These are phyloP conservation scores for Paguma larvata DNA, from an alignment of 2,797 vertebrate species.

Conservation along the genomic window DNA sequence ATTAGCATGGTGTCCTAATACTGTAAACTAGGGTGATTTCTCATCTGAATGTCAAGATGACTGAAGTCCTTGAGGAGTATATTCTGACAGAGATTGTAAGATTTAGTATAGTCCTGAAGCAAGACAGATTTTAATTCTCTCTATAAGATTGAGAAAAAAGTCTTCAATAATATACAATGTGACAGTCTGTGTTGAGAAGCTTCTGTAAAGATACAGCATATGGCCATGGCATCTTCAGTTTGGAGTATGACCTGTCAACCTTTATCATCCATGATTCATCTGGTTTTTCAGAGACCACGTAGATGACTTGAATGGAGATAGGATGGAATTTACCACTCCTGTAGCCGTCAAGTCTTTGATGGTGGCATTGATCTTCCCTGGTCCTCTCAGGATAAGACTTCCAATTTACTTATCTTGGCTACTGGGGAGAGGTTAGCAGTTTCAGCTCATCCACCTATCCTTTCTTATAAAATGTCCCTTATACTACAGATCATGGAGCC, in stretches of 20 bases:
- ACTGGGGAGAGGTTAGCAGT: neutral
- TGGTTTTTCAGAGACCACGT: neutral
- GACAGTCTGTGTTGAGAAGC: neutral
- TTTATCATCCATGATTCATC: neutral
- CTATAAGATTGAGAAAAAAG: neutral
- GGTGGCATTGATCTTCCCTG: neutral
- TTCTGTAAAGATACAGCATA: neutral
- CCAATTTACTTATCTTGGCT: neutral
- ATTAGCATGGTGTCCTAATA: neutral
- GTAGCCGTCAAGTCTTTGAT: neutral
- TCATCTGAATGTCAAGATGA: neutral
- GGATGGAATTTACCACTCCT: neutral
- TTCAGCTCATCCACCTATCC: neutral
- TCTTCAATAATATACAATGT: neutral
- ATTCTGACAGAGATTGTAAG: neutral
- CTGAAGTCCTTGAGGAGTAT: neutral
- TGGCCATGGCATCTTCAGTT: neutral
- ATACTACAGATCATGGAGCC: neutral
- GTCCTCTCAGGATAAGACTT: neutral
- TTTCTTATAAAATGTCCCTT: neutral
- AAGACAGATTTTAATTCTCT: neutral
- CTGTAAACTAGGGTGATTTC: neutral
- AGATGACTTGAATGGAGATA: neutral
- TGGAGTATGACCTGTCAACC: neutral
- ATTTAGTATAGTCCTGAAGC: neutral